A percentile compares a stretch with the other conserved stretches of the same genome.
phyloP scores from a whole-genome alignment of 2,797 vertebrate species.

The Miopithecus talapoin region DNA sequence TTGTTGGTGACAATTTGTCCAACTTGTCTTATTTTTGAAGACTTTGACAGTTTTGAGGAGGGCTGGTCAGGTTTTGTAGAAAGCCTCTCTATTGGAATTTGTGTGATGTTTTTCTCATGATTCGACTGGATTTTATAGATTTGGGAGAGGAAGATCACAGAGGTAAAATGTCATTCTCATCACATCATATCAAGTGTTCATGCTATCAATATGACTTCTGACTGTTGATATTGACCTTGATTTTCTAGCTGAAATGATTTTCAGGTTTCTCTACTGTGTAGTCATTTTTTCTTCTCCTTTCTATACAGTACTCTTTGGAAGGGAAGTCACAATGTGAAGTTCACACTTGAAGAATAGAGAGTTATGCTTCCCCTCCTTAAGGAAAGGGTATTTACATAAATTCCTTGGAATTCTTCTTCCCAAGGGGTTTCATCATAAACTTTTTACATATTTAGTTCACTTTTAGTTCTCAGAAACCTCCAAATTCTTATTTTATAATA shows the following conservation, averaged over 20 bases:
- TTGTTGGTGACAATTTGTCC: neutral
- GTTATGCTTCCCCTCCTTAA: neutral
- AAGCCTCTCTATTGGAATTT: neutral
- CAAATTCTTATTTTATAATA: slow-evolving; percentile 22
- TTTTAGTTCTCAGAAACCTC: neutral
- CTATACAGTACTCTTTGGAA: neutral
- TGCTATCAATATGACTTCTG: neutral
- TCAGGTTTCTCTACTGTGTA: neutral
- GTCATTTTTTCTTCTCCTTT: neutral
- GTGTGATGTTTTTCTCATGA: neutral
- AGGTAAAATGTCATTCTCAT: neutral
- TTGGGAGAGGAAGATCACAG: neutral
- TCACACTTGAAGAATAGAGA: neutral
- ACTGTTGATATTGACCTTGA: neutral
- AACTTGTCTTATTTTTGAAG: neutral
- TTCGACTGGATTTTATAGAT: neutral
- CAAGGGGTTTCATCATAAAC: neutral
- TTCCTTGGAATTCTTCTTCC: neutral
- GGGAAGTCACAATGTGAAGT: neutral
- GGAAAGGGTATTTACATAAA: neutral
- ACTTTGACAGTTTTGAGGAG: neutral
- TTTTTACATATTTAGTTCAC: neutral
- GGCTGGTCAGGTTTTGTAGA: neutral
- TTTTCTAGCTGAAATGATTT: neutral
- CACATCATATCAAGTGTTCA: neutral